Evolutionary conservation across 1,140 invertebrate species (phyloP).

Genomic region (Microplitis demolitor): DNA sequence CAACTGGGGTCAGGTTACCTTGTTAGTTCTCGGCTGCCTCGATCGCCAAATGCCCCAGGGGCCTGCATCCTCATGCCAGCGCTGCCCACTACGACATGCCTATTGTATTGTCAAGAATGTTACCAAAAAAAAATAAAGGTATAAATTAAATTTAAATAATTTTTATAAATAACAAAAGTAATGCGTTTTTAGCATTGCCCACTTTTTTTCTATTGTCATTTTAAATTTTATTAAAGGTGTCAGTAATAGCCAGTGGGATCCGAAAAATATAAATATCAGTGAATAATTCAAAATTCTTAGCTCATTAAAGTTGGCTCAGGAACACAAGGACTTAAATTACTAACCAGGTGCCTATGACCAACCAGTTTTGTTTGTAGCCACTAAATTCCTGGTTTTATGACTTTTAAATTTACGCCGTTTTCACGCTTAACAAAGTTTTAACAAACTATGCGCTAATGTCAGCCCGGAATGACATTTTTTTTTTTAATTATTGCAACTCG

Average conservation of each 20-base stretch:
- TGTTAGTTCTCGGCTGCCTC: constrained; percentile 36
- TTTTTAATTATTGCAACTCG: not conserved
- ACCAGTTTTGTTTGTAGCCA: constrained; percentile 56
- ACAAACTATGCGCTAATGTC: constrained; percentile 32
- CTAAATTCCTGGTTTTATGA: constrained; percentile 55
- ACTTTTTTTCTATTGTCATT: too few species aligned
- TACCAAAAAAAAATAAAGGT: not conserved
- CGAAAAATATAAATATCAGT: constrained; percentile 23
- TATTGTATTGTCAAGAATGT: not conserved
- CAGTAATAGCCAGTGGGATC: too few species aligned
- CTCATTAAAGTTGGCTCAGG: constrained; percentile 51
- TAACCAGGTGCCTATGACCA: constrained; percentile 24
- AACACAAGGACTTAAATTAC: constrained; percentile 22
- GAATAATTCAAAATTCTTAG: constrained; percentile 55
- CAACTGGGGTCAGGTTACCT: constrained; percentile 35
- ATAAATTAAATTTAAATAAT: not conserved
- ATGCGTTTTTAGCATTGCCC: too few species aligned
- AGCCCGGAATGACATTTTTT: not conserved
- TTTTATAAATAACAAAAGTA: too few species aligned
- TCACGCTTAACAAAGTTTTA: constrained; percentile 50
- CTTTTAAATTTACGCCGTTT: constrained; percentile 54
- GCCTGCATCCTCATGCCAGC: not conserved
- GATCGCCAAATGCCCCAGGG: constrained; percentile 24
- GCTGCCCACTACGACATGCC: not conserved
- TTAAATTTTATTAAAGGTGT: too few species aligned